Conservation (phyloP, 1,140 invertebrate species). For the Aphelenchoides fujianensis region DNA sequence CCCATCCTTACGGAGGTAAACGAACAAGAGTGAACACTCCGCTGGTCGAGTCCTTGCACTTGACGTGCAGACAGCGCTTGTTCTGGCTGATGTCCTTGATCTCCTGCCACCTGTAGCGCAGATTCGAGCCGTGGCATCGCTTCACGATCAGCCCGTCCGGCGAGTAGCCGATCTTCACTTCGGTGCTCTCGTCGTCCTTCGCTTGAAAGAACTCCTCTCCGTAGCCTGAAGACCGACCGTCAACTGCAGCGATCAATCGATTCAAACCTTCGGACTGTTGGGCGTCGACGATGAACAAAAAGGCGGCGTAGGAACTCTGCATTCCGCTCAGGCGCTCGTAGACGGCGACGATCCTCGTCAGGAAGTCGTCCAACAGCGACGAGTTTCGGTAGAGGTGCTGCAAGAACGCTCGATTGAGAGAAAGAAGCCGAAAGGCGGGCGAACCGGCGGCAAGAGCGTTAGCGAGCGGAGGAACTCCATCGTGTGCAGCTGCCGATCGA, state of each 20-base stretch:
- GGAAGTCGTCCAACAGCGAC: slow-evolving; percentile 36
- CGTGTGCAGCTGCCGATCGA: slow-evolving; percentile 42
- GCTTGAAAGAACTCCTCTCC: slow-evolving; percentile 46
- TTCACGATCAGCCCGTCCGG: slow-evolving; percentile 44
- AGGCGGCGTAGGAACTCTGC: slow-evolving; percentile 43
- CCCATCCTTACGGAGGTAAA: too few relatives aligned
- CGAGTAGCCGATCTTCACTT: slow-evolving; percentile 44
- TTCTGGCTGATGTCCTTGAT: slow-evolving; percentile 40
- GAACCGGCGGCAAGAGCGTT: slow-evolving; percentile 46
- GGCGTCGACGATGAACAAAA: slow-evolving; percentile 50
- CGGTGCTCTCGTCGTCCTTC: slow-evolving; percentile 52
- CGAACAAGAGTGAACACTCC: slow-evolving; percentile 26
- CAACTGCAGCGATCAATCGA: too few relatives aligned
- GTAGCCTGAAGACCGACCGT: too few relatives aligned
- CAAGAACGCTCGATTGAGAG: background rate
- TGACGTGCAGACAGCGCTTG: slow-evolving; percentile 43
- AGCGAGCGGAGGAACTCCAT: slow-evolving; percentile 48
- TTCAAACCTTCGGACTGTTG: slow-evolving; percentile 52
- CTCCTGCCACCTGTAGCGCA: slow-evolving; percentile 47
- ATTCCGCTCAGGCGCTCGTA: slow-evolving; percentile 48
- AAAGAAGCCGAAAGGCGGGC: background rate
- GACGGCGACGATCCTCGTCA: slow-evolving; percentile 30
- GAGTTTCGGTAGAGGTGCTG: slow-evolving; percentile 43
- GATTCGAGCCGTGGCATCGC: slow-evolving; percentile 31
- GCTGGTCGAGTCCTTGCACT: slow-evolving; percentile 33